These are phyloP conservation scores for Aspidiotus rigidus DNA, from an alignment of 2,888 invertebrate genomes.

Conservation along the genomic window DNA sequence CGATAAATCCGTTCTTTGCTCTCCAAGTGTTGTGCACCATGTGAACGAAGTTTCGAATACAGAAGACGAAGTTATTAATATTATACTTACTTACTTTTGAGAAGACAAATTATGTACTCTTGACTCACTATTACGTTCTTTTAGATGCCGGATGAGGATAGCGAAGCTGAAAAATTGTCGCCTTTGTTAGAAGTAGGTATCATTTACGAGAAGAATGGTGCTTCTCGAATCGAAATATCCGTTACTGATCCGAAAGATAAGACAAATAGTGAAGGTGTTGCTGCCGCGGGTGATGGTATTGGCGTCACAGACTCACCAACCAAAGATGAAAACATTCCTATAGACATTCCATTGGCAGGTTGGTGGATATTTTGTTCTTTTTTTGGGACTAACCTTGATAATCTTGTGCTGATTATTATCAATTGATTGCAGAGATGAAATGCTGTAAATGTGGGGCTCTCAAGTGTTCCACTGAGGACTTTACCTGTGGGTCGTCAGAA, in stretches of 20 bases:
- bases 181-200: conserved; percentile 5
- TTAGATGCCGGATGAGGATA: conserved; percentile 10
- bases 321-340: no score
- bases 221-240: conserved; percentile 5
- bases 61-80: background rate
- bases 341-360: no score
- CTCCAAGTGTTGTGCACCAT: background rate
- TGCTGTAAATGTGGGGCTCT: background rate
- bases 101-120: background rate
- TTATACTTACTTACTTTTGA: background rate
- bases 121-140: background rate
- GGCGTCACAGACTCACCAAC: no score
- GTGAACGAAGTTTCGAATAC: conserved; percentile 9
- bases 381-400: background rate
- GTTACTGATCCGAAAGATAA: background rate
- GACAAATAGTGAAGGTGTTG: no score
- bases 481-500: background rate
- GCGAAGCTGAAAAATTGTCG: conserved; percentile 7
- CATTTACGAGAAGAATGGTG: conserved; percentile 1
- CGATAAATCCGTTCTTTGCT: conserved; percentile 4
- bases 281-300: no score
- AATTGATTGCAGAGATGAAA: background rate
- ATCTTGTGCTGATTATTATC: background rate
- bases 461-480: background rate
- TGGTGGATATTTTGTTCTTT: no score